phyloP scores from a whole-genome alignment of 2,797 vertebrate genomes.

The Fratercula arctica region DNA sequence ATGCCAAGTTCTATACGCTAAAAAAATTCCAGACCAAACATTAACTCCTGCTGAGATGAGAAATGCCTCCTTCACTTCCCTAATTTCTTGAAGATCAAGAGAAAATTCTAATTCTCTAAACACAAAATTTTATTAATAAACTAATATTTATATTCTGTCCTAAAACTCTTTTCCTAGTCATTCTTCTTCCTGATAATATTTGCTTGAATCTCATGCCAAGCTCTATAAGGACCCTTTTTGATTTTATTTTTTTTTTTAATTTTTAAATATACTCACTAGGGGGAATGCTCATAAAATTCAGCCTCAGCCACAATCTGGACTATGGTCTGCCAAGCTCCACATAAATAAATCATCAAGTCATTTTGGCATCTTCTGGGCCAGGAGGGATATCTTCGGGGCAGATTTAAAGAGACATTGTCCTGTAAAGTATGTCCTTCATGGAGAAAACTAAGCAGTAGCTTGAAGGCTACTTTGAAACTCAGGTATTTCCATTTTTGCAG shows the following conservation, averaged over 20 bases:
- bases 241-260: slow-evolving; percentile 47
- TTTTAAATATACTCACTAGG: slow-evolving; percentile 76
- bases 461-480: not conserved
- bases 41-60: slow-evolving; percentile 14
- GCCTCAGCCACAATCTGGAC: slow-evolving; percentile 79
- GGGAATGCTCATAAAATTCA: slow-evolving; percentile 78
- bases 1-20: not conserved
- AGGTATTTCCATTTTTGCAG: not conserved
- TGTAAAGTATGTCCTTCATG: slow-evolving; percentile 33
- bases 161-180: slow-evolving; percentile 3
- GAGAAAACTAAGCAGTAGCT: not conserved
- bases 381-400: slow-evolving; percentile 71
- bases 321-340: slow-evolving; percentile 76
- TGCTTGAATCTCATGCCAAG: slow-evolving; percentile 62
- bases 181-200: slow-evolving; percentile 52
- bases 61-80: not conserved
- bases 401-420: slow-evolving; percentile 78
- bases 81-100: slow-evolving; percentile 15
- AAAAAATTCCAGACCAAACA: slow-evolving; percentile 21
- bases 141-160: slow-evolving; percentile 23
- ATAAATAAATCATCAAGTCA: slow-evolving; percentile 82
- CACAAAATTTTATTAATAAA: slow-evolving; percentile 2
- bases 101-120: slow-evolving; percentile 34
- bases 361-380: slow-evolving; percentile 78
- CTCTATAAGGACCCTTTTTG: slow-evolving; percentile 11